Base-by-base conservation (phyloP, 2,113 vertebrate genomes). In the Pygoscelis adeliae region DNA sequence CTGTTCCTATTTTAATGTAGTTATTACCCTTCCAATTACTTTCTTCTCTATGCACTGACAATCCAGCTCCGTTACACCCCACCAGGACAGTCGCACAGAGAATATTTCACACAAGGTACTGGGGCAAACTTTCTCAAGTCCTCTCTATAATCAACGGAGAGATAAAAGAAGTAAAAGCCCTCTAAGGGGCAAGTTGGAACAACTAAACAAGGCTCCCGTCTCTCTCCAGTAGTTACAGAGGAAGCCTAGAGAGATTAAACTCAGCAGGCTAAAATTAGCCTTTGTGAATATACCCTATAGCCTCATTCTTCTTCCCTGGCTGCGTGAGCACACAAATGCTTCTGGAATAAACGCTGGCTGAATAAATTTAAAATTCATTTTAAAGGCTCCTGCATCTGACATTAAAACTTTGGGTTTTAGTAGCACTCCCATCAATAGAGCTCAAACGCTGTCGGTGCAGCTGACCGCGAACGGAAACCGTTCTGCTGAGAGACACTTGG, bases 191-290 rank as follows among this genome's bases (percentile, higher is more conserved):
- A 82, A 67, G 44, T 11, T 82, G 74, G 79, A 77, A 73, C 27
- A 91, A 85, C 83, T 88, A 56, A 77, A 88, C 34, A 52, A 58
- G 27, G 49, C 66, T 92, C 40, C 42, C 1, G 3, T 62, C 38
- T 59, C 80, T 90, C 71, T 56, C 40, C 69, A 80, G 74, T 20
- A 85, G 70, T 34, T 59, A 49, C n/a, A 77, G 82, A 90, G 66
- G 71, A 95, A 91, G 40, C 53, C 53, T 40, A 77, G 49, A 53
- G 69, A 88, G 70, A 69, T 72, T 61, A 79, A 96, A 91, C 36
- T 73, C 74, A 80, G 50, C 52, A 78, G 74, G 87, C 55, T 89
- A 74, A 93, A 95, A 90, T 94, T 15, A 93, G 36, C 32, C 27
- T 66, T 56, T 69, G 52, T 69, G 87, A 87, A 77, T 27, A 50